Conservation (phyloP, 2,113 vertebrate species). For the Pica pica region DNA sequence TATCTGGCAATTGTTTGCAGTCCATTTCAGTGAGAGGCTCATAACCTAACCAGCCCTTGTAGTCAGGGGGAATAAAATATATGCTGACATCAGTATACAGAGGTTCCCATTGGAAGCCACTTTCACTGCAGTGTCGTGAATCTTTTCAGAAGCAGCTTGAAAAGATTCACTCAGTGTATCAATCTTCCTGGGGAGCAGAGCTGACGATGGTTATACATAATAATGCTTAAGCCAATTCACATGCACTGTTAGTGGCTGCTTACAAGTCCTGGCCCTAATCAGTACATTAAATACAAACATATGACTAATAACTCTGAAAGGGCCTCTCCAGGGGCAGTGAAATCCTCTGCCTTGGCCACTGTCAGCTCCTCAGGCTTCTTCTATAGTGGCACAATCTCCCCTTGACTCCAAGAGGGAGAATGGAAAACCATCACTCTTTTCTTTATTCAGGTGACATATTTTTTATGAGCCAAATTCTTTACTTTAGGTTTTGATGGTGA, state of each 20-base stretch:
- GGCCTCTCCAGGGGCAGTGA: neutral
- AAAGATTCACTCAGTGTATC: constrained; percentile 56
- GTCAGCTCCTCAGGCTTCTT: neutral
- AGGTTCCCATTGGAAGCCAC: constrained; percentile 55
- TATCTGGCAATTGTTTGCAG: neutral
- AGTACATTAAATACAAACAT: constrained; percentile 40
- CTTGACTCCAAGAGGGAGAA: neutral
- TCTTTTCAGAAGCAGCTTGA: constrained; percentile 66
- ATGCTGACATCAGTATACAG: constrained; percentile 52
- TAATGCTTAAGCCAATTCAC: constrained; percentile 47
- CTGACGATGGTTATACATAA: constrained; percentile 24
- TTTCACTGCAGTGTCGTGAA: constrained; percentile 57
- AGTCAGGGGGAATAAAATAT: constrained; percentile 53
- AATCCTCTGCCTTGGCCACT: neutral
- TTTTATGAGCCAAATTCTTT: constrained; percentile 35
- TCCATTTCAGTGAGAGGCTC: constrained; percentile 37
- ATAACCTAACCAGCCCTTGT: constrained; percentile 43
- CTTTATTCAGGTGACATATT: neutral
- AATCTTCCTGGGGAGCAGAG: constrained; percentile 40
- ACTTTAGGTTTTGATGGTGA: neutral
- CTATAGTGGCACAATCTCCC: neutral
- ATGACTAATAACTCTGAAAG: constrained; percentile 26
- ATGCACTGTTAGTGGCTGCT: constrained; percentile 8
- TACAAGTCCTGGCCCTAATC: constrained; percentile 43
- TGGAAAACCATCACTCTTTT: neutral